Evolutionary conservation across 2,797 vertebrate species (phyloP).

Genomic region (Spinibarbus caldwelli): DNA sequence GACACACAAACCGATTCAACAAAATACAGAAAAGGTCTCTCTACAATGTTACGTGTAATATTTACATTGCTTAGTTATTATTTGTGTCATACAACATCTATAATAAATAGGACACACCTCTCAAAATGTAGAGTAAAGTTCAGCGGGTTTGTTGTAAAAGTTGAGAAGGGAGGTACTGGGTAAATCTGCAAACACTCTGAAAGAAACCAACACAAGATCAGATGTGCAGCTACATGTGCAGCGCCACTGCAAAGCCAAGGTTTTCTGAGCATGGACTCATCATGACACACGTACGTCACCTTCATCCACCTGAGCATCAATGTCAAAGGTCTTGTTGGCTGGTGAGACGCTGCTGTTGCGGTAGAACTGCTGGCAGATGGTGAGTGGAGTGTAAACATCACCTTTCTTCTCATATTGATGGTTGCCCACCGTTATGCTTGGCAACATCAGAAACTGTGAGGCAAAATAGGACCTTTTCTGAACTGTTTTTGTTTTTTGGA

Average conservation of each 20-base stretch:
- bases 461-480: background rate
- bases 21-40: background rate
- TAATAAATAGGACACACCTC: slow-evolving; percentile 75
- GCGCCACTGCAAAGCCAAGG: background rate
- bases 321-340: slow-evolving; percentile 90
- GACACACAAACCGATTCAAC: background rate
- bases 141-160: slow-evolving; percentile 61
- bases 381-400: slow-evolving; percentile 73
- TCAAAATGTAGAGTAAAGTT: slow-evolving; percentile 89
- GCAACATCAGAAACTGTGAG: slow-evolving; percentile 83
- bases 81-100: background rate
- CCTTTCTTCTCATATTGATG: slow-evolving; percentile 86
- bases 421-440: slow-evolving; percentile 88
- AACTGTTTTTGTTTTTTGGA: background rate
- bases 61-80: background rate
- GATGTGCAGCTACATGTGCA: slow-evolving; percentile 21
- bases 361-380: slow-evolving; percentile 90
- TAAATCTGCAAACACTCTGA: slow-evolving; percentile 87
- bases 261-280: background rate
- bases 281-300: slow-evolving; percentile 16
- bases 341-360: slow-evolving; percentile 84
- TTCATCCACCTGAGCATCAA: slow-evolving; percentile 84
- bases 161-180: slow-evolving; percentile 65
- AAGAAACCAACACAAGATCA: background rate
- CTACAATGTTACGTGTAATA: background rate